Evolutionary conservation across 2,797 vertebrate genomes (phyloP), one percentile per base, ranked within the genome.

Genomic region (Oceanodroma leucorhoa): DNA sequence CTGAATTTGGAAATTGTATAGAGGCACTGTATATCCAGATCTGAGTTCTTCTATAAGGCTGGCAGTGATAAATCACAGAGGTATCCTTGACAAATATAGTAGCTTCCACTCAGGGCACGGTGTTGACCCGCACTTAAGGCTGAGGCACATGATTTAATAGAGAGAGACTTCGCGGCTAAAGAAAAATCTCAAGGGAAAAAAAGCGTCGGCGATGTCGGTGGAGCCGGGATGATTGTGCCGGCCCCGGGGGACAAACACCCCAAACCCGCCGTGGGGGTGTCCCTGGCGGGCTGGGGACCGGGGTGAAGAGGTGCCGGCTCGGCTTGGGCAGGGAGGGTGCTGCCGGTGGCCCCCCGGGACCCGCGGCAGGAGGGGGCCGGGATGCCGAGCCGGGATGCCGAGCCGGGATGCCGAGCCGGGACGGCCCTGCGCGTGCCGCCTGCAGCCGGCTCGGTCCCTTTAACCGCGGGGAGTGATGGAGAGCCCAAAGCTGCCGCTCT

Each of bases 71-170:
- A 90, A 92, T 94, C 85, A 94, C 1, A 0, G 90, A 78, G 48
- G 75, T 95, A 93, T 64, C 89, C 89, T 95, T 96, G 96, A 95
- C 94, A 96, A 93, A 93, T 94, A 94, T 17, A 91, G 95, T 66
- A 71, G 92, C 87, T 94, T 95, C 90, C 93, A 87, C 87, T 93
- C 83, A 58, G 95, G 94, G 89, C 91, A 91, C 86, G 24, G 78
- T 88, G 94, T 95, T 95, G 96, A 97, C 94, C 86, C 18, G 76
- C 95, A 93, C 93, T 97, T 96, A 96, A 95, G 91, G 94, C 96
- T 89, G 91, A 94, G 95, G 79, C 67, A 16, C 90, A 79, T 94
- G 95, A 94, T 97, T 96, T 95, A 96, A 92, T 93, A 71, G 79
- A 70, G 87, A 94, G 85, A 96, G 83, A 54, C 87, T 94, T 64